phyloP scores from a whole-genome alignment of 2,888 invertebrate genomes.

The Podotricha telesiphe region DNA sequence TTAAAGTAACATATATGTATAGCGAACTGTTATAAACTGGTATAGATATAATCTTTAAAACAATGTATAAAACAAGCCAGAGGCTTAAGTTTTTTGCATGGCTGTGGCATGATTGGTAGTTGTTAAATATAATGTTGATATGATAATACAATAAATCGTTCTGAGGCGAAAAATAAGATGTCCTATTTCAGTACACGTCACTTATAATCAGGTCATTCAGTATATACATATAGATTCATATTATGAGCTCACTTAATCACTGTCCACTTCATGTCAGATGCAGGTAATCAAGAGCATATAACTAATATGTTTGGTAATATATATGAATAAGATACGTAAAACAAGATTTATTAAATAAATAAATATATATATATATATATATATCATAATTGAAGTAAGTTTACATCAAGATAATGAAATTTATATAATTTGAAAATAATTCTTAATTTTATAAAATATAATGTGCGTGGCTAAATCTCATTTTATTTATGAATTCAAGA shows the following conservation, averaged over 20 bases:
- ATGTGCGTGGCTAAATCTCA: not conserved
- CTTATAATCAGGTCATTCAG: conserved; percentile 5
- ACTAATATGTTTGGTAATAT: not conserved
- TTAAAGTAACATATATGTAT: not conserved
- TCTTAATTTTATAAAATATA: not conserved
- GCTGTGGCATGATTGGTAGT: not conserved
- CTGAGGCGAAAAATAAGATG: conserved; percentile 3
- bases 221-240: not conserved
- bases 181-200: conserved; percentile 18
- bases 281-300: not conserved
- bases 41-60: not conserved
- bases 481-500: conserved; percentile 17
- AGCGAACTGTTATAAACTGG: not conserved
- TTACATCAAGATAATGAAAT: not conserved
- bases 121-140: conserved; percentile 6
- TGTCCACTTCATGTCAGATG: not conserved
- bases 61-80: not conserved
- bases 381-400: not conserved
- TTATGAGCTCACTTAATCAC: not conserved
- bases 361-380: too few species aligned
- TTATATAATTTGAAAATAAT: not conserved
- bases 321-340: not conserved
- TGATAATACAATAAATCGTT: conserved; percentile 3
- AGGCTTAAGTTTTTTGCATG: not conserved
- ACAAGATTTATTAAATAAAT: not conserved